Percentiles rank a stretch among this genome's conserved stretches.
phyloP scores from a whole-genome alignment of 30 jellyfish, hydroid and myxozoan species.

The Aurelia aurita complex sp. Pacific region DNA sequence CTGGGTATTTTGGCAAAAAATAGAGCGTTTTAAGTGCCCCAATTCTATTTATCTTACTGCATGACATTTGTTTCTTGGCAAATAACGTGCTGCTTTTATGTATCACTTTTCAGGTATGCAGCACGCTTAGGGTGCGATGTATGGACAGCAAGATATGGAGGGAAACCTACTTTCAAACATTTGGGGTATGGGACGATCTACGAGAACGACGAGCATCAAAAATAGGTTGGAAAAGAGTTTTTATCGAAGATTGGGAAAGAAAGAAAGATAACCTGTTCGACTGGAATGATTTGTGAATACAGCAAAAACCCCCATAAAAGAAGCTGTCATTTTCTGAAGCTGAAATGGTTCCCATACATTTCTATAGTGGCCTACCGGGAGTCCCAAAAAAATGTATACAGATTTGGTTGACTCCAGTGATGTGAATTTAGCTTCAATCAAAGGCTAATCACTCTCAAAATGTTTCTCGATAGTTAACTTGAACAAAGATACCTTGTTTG shows the following conservation, averaged over 20 bases:
- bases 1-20: background rate
- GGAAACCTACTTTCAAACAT: constrained; percentile 19
- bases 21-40: background rate
- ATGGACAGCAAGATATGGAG: constrained; percentile 59
- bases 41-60: background rate
- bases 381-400: no score
- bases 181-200: constrained; percentile 68
- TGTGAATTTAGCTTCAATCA: no score
- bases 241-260: constrained; percentile 63
- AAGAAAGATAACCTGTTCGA: constrained; percentile 40
- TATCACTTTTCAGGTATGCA: constrained; percentile 28
- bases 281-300: constrained; percentile 61
- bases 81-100: background rate
- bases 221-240: constrained; percentile 52
- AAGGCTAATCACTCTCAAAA: no score
- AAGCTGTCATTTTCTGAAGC: no score
- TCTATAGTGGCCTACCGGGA: no score
- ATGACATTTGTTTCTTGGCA: background rate
- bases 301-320: no score
- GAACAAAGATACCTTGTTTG: no score
- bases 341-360: no score
- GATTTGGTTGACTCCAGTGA: no score
- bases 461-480: no score
- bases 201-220: constrained; percentile 60
- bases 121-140: constrained; percentile 49